These are phyloP conservation scores for Dioctria linearis DNA, from an alignment of 2,888 invertebrate species.

Conservation along the genomic window DNA sequence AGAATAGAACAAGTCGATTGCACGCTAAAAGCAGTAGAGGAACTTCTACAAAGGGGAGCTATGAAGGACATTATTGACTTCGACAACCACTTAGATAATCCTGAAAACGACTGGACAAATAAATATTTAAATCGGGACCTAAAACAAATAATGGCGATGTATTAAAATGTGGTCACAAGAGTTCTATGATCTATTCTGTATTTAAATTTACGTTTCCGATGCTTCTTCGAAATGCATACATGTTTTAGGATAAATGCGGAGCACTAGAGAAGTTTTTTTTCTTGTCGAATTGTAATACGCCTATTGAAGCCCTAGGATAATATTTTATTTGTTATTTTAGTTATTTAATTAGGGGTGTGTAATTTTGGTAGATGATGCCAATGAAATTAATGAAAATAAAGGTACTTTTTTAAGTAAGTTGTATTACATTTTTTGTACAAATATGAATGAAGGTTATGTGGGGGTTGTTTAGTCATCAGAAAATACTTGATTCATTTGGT, in stretches of 20 bases:
- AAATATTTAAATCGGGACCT: constrained; percentile 68
- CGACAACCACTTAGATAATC: constrained; percentile 96
- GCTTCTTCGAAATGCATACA: background rate
- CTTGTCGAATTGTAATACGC: background rate
- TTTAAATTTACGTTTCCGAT: background rate
- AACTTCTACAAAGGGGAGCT: constrained; percentile 80
- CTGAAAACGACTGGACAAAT: constrained; percentile 92
- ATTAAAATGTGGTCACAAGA: constrained; percentile 61
- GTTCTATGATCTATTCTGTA: background rate
- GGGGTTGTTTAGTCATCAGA: no score
- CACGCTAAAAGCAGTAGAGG: constrained; percentile 78
- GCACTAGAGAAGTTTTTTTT: background rate
- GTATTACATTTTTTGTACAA: no score
- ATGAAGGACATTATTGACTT: constrained; percentile 92
- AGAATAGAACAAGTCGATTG: constrained; percentile 62
- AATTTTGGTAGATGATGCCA: background rate
- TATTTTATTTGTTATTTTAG: background rate
- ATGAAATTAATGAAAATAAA: background rate
- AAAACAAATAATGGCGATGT: constrained; percentile 68
- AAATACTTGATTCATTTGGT: no score
- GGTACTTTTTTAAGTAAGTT: background rate
- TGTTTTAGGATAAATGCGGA: background rate
- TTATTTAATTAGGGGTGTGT: background rate
- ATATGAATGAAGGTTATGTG: no score
- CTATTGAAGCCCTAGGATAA: background rate